A percentile compares a stretch with the other conserved stretches of the same genome.
Conservation (phyloP, 1,140 invertebrate species). For the Aradophagus sp. region DNA sequence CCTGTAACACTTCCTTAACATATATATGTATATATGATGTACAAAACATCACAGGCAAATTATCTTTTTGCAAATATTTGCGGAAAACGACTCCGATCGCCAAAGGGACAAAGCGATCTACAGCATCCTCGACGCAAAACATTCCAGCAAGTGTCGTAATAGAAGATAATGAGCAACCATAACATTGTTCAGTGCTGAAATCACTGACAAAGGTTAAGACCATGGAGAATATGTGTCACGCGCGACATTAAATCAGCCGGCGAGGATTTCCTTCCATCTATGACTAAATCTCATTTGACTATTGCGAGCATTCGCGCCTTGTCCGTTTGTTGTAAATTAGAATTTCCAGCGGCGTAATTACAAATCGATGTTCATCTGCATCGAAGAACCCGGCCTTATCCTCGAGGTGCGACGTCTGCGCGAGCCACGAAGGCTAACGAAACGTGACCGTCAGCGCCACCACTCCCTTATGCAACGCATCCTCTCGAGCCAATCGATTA, state of each 20-base stretch:
- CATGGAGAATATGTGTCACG: constrained; percentile 35
- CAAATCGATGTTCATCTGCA: constrained; percentile 53
- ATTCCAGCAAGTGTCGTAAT: neutral
- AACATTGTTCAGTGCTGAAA: constrained; percentile 29
- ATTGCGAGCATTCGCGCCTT: constrained; percentile 44
- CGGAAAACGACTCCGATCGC: too few relatives aligned
- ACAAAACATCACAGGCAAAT: too few relatives aligned
- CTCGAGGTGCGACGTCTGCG: constrained; percentile 48
- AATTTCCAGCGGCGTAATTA: constrained; percentile 50
- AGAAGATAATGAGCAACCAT: constrained; percentile 24
- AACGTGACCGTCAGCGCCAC: constrained; percentile 41
- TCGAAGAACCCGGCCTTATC: constrained; percentile 52
- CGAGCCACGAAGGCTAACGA: constrained; percentile 40
- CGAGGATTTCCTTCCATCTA: constrained; percentile 29
- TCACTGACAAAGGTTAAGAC: constrained; percentile 24
- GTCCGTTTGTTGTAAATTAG: constrained; percentile 50
- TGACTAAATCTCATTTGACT: constrained; percentile 42
- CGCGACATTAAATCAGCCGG: constrained; percentile 35
- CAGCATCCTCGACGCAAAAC: too few relatives aligned
- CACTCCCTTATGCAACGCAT: constrained; percentile 46
- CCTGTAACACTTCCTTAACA: too few relatives aligned
- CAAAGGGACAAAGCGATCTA: too few relatives aligned
- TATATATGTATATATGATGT: too few relatives aligned
- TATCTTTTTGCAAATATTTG: too few relatives aligned
- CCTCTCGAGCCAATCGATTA: neutral